These are phyloP conservation scores for Synanthedon tipuliformis DNA, from an alignment of 2,888 invertebrate genomes.

Conservation along the genomic window DNA sequence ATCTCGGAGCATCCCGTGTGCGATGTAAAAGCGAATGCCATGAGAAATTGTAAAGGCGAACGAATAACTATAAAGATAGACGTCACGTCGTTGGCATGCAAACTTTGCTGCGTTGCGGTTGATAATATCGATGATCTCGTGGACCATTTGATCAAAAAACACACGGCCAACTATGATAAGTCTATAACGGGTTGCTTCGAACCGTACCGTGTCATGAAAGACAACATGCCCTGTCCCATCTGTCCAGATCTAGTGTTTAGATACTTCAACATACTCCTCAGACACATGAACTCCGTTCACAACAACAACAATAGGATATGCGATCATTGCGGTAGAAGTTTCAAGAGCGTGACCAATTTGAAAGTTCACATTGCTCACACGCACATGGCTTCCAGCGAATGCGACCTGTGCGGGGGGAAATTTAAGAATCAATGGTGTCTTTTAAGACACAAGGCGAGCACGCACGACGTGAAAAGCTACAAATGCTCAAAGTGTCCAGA, in stretches of 20 bases:
- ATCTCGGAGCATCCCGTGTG: slow-evolving; percentile 39
- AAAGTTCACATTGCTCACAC: slow-evolving; percentile 46
- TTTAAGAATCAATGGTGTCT: slow-evolving; percentile 51
- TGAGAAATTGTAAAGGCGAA: slow-evolving; percentile 53
- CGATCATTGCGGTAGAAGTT: slow-evolving; percentile 51
- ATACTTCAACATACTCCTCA: slow-evolving; percentile 43
- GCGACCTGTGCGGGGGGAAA: slow-evolving; percentile 39
- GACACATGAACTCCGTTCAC: slow-evolving; percentile 51
- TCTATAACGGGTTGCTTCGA: slow-evolving; percentile 40
- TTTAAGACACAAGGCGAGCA: slow-evolving; percentile 46
- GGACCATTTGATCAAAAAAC: slow-evolving; percentile 43
- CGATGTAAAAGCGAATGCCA: slow-evolving; percentile 42
- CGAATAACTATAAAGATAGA: slow-evolving; percentile 48
- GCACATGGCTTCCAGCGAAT: slow-evolving; percentile 44
- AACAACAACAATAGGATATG: slow-evolving; percentile 53
- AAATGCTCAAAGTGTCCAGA: slow-evolving; percentile 54
- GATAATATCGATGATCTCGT: slow-evolving; percentile 33
- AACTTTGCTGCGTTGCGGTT: slow-evolving; percentile 30
- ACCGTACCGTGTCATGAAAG: slow-evolving; percentile 42
- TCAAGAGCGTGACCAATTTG: slow-evolving; percentile 40
- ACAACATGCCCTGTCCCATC: slow-evolving; percentile 46
- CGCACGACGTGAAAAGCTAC: slow-evolving; percentile 47
- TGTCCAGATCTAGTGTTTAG: slow-evolving; percentile 38
- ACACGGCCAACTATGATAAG: slow-evolving; percentile 47
- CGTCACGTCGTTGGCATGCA: slow-evolving; percentile 38